Conservation (phyloP, 2,888 invertebrate species). For the Pseudeuparius sepicola region DNA sequence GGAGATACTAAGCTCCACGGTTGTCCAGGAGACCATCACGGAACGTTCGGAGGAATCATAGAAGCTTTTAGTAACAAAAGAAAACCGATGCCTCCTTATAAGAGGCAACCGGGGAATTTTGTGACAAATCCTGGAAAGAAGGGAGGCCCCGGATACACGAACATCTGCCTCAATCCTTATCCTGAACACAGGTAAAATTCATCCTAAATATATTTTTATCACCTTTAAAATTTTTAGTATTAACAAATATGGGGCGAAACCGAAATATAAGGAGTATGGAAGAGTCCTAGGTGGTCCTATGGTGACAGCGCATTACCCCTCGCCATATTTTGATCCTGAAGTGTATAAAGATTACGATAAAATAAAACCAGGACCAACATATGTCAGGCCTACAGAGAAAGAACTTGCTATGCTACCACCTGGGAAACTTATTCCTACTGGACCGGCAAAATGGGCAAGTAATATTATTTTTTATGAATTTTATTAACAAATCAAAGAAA, state of each 20-base stretch:
- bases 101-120: conserved; percentile 24
- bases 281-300: conserved; percentile 28
- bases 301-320: conserved; percentile 27
- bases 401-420: conserved; percentile 20
- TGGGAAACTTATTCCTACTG: conserved; percentile 31
- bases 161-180: conserved; percentile 43
- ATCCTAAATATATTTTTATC: not conserved
- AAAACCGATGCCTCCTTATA: conserved; percentile 20
- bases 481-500: no score
- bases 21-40: conserved; percentile 45
- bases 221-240: conserved; percentile 22
- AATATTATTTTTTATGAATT: not conserved
- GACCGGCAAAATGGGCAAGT: conserved; percentile 34
- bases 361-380: conserved; percentile 29
- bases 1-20: conserved; percentile 39
- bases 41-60: conserved; percentile 38
- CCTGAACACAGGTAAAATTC: conserved; percentile 33
- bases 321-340: conserved; percentile 37
- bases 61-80: conserved; percentile 30
- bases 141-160: conserved; percentile 44
- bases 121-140: conserved; percentile 37
- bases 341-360: conserved; percentile 32
- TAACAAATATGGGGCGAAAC: conserved; percentile 28
- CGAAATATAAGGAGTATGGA: conserved; percentile 29
- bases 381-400: conserved; percentile 28